Conservation (phyloP, 2,113 vertebrate species). For the Potamarius usumacintae region DNA sequence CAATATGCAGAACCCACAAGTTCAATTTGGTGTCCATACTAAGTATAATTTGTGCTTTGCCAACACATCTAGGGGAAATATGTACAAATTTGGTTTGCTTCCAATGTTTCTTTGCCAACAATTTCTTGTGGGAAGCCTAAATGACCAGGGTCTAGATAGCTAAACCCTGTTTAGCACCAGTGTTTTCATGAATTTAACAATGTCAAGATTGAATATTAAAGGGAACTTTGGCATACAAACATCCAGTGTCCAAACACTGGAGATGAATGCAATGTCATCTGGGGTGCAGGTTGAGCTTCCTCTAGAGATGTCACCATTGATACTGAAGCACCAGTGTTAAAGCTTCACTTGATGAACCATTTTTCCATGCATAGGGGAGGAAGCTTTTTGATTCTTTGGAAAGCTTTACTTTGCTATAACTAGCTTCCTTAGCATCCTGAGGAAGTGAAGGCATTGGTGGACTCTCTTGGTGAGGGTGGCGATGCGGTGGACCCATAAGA, state of each 20-base stretch:
- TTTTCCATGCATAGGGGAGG: background rate
- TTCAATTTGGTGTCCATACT: background rate
- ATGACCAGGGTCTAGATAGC: too few relatives aligned
- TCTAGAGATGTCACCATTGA: background rate
- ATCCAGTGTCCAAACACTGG: too few relatives aligned
- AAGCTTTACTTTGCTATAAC: background rate
- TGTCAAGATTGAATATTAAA: too few relatives aligned
- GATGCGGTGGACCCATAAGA: background rate
- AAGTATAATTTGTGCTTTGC: background rate
- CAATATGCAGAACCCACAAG: background rate
- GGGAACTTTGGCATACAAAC: background rate
- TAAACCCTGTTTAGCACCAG: too few relatives aligned
- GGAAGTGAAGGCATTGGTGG: background rate
- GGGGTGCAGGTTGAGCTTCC: too few relatives aligned
- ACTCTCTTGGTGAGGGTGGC: background rate
- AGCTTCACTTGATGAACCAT: too few relatives aligned
- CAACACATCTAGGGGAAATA: too few relatives aligned
- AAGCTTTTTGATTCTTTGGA: background rate
- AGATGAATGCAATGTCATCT: background rate
- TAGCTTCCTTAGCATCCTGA: background rate
- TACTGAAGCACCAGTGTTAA: background rate
- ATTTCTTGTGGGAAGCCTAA: too few relatives aligned
- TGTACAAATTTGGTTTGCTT: too few relatives aligned
- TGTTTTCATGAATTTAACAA: too few relatives aligned
- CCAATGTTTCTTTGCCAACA: too few relatives aligned